Evolutionary conservation across 1,140 invertebrate species (phyloP).

Genomic region (Araneus ventricosus): DNA sequence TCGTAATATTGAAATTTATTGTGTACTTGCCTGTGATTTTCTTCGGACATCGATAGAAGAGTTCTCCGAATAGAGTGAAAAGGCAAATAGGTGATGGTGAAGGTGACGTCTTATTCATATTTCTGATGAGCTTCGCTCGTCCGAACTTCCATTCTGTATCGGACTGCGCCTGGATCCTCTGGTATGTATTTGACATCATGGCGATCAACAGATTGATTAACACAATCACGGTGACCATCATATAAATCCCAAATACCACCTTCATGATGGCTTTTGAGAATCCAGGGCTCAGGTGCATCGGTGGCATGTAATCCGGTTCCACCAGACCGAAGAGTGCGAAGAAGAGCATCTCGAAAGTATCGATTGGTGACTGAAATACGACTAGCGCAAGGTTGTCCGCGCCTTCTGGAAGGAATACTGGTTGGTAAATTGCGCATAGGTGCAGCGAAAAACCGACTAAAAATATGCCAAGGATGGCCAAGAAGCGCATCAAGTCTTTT

Average conservation of each 20-base stretch:
- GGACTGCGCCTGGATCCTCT: slow-evolving; percentile 98
- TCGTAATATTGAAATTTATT: neutral
- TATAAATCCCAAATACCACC: slow-evolving; percentile 94
- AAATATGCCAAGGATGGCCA: slow-evolving; percentile 98
- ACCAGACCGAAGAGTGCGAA: slow-evolving; percentile 98
- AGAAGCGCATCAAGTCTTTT: slow-evolving; percentile 93
- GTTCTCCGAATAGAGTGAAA: slow-evolving; percentile 85
- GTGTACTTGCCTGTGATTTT: slow-evolving; percentile 57
- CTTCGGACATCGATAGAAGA: slow-evolving; percentile 70
- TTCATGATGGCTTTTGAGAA: slow-evolving; percentile 82
- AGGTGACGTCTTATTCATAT: slow-evolving; percentile 98
- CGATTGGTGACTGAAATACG: slow-evolving; percentile 88
- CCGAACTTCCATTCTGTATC: slow-evolving; percentile 99
- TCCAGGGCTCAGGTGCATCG: slow-evolving; percentile 81
- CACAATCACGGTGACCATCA: slow-evolving; percentile 98
- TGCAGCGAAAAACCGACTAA: slow-evolving; percentile 99
- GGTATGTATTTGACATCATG: slow-evolving; percentile 99
- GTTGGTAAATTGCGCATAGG: slow-evolving; percentile 82
- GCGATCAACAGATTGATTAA: slow-evolving; percentile 99
- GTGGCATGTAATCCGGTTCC: slow-evolving; percentile 87
- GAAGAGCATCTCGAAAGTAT: slow-evolving; percentile 97
- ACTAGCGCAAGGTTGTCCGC: slow-evolving; percentile 75
- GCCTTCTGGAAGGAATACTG: slow-evolving; percentile 77
- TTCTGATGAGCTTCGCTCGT: slow-evolving; percentile 97
- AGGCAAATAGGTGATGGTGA: slow-evolving; percentile 98